Base-by-base conservation (phyloP, 2,888 invertebrate species). In the Micoletzkya japonica region DNA sequence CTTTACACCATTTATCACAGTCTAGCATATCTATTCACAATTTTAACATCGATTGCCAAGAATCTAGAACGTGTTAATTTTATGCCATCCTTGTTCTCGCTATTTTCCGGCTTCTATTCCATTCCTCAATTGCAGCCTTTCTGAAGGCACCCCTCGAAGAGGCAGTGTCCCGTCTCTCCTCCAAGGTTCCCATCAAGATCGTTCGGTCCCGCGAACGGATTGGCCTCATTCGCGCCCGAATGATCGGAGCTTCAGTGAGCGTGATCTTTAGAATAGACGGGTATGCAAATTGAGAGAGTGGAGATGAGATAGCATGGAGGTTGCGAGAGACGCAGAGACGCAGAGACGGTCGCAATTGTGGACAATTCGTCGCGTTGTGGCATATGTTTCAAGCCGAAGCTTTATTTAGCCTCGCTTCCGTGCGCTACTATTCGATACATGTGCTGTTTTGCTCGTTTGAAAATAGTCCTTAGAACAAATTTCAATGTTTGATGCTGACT, bases 141-240 rank as follows among this genome's bases (percentile, higher is more conserved):
- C 89, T 97, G 76, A 93, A 94, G 64, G 90, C 90, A 86, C 90
- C 93, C 86, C 88, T 97, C 75, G 96, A 96, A 87, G 91, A 92
- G 71, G 94, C 95, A 87, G 92, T 94, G 71, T 90, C 91, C 82
- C 91, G 90, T 34, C 88, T 96, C 82, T 93, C 94, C 20, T 57
- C 58, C 24, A 75, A 77, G 3, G 93, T 95, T 34, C 90, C 91
- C 32, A 93, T 95, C 0, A 84, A 83, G 70, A 78, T 86, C 39
- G 90, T 93, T 85, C 90, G 98, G 71, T 95, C 95, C 14, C 91
- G 92, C 82, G 92, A 92, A 86, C 90, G 98, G 77, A 95, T 95
- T 4, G 98, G 98, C 34, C 89, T 99, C 73, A 98, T 98, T 84
- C 90, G 97, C 78, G 97, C 98, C 4, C 90, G 98, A 77, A 89